A percentile compares a stretch with the other conserved stretches of the same genome.
These are phyloP conservation scores for Kryptolebias ocellatus DNA, from an alignment of 2,797 vertebrate species.

Conservation along the genomic window DNA sequence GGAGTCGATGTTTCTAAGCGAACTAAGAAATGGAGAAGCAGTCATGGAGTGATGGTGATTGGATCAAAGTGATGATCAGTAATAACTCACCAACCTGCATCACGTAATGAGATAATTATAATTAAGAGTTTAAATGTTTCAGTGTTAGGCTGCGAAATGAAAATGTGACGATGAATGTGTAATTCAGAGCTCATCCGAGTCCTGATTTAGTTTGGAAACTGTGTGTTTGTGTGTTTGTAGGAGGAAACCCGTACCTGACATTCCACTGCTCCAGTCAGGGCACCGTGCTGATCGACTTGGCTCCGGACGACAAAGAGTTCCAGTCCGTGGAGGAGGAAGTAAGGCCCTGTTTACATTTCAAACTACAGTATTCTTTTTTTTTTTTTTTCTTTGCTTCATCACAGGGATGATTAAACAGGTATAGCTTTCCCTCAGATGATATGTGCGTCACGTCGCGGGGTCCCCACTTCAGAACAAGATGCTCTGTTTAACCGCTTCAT, in stretches of 20 bases:
- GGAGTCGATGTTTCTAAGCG: too few relatives aligned
- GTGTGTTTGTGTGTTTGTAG: conserved; percentile 65
- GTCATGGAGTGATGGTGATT: too few relatives aligned
- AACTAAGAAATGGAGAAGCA: too few relatives aligned
- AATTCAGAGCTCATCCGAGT: neutral
- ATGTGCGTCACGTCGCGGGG: neutral
- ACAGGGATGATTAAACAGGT: neutral
- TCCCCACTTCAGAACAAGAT: neutral
- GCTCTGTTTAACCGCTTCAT: conserved; percentile 3
- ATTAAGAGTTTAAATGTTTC: neutral
- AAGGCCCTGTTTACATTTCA: conserved; percentile 15
- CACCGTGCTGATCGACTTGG: conserved; percentile 95
- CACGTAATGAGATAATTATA: too few relatives aligned
- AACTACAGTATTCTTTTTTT: neutral
- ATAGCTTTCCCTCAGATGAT: neutral
- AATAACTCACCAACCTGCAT: too few relatives aligned
- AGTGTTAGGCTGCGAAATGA: neutral
- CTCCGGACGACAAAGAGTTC: conserved; percentile 96
- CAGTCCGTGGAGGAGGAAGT: conserved; percentile 99
- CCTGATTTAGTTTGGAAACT: neutral
- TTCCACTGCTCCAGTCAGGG: conserved; percentile 98
- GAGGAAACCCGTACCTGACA: conserved; percentile 95
- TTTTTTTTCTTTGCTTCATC: neutral
- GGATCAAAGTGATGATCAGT: too few relatives aligned
- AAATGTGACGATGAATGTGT: neutral